Conservation (phyloP, 2,888 invertebrate genomes). For the Hyalella azteca region DNA sequence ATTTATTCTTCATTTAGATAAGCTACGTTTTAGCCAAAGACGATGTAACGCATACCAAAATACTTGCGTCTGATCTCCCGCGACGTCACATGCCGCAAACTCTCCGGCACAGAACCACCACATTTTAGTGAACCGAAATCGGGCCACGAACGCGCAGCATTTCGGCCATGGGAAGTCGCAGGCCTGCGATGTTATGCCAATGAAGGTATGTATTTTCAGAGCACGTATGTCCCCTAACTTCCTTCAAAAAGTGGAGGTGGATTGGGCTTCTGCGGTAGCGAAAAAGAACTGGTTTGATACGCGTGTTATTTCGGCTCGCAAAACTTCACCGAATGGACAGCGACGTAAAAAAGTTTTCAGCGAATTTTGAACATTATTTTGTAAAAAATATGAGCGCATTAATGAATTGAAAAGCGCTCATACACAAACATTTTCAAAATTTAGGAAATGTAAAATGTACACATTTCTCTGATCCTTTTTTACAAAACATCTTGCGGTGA, state of each 20-base stretch:
- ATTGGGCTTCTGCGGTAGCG: neutral
- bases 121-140: neutral
- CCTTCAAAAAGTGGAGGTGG: slow-evolving; percentile 34
- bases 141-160: neutral
- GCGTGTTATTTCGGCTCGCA: neutral
- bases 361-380: too few species aligned
- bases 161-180: neutral
- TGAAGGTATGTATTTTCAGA: slow-evolving; percentile 34
- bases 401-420: too few species aligned
- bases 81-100: neutral
- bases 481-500: too few species aligned
- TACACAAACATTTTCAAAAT: too few species aligned
- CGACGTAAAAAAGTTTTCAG: too few species aligned
- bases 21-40: slow-evolving; percentile 32
- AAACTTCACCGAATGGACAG: too few species aligned
- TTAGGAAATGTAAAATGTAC: too few species aligned
- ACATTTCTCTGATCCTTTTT: too few species aligned
- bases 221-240: slow-evolving; percentile 34
- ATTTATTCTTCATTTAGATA: slow-evolving; percentile 36
- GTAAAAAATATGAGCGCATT: too few species aligned
- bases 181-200: slow-evolving; percentile 21
- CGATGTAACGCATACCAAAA: slow-evolving; percentile 29
- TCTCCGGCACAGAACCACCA: slow-evolving; percentile 13
- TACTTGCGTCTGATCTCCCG: neutral
- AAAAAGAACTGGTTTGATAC: neutral